These are phyloP conservation scores for Paramisgurnus dabryanus DNA, from an alignment of 2,113 vertebrate species.

Conservation along the genomic window DNA sequence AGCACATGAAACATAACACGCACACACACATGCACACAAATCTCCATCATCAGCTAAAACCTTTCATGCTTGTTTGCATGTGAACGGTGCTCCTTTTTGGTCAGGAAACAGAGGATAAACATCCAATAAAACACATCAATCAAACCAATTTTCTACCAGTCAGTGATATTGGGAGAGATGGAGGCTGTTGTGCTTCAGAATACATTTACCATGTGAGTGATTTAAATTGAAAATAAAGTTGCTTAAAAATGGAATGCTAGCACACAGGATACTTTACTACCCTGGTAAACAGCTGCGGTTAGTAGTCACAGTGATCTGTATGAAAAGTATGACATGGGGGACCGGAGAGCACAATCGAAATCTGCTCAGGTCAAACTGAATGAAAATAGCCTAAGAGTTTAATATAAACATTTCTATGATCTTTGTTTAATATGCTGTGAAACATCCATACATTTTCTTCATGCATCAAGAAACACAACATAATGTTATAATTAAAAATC, in stretches of 20 bases:
- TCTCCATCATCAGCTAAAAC: not conserved
- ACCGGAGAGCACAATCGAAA: too few species aligned
- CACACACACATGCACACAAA: not conserved
- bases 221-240: not conserved
- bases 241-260: too few species aligned
- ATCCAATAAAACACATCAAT: slow-evolving; percentile 20
- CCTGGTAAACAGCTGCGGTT: not conserved
- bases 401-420: too few species aligned
- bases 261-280: not conserved
- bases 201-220: not conserved
- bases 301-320: too few species aligned
- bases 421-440: too few species aligned
- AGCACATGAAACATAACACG: not conserved
- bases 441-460: too few species aligned
- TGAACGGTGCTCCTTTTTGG: not conserved
- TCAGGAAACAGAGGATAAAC: slow-evolving; percentile 14
- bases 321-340: too few species aligned
- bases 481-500: too few species aligned
- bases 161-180: not conserved
- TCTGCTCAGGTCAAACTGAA: too few species aligned
- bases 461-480: too few species aligned
- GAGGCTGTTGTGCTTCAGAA: not conserved
- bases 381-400: too few species aligned
- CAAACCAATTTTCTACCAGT: slow-evolving; percentile 6
- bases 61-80: not conserved